Evolutionary conservation across 2,113 vertebrate genomes (phyloP).

Genomic region (Bufo bufo): DNA sequence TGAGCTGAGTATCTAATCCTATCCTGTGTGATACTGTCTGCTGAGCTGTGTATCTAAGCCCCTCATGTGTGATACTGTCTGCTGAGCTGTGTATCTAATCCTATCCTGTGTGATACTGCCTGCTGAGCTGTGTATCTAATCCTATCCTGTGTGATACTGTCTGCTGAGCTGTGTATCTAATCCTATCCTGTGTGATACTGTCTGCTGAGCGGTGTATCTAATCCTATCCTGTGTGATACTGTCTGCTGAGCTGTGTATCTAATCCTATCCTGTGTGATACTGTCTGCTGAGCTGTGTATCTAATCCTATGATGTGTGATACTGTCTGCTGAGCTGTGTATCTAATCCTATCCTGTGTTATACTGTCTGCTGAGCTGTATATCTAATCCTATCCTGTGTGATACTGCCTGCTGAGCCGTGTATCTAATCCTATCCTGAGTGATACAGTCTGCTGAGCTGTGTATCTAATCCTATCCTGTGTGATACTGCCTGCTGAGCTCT

Average conservation of each 20-base stretch:
- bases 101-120: too few relatives aligned
- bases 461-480: neutral
- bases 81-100: neutral
- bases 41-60: neutral
- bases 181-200: too few relatives aligned
- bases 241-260: neutral
- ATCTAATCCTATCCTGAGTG: neutral
- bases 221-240: neutral
- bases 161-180: too few relatives aligned
- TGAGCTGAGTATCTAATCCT: neutral
- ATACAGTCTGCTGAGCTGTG: neutral
- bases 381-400: neutral
- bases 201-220: neutral
- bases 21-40: neutral
- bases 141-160: too few relatives aligned
- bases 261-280: neutral
- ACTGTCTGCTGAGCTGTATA: neutral
- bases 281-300: neutral
- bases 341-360: neutral
- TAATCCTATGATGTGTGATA: neutral
- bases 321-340: neutral
- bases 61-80: neutral
- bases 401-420: neutral
- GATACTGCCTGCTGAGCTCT: neutral
- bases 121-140: too few relatives aligned